Percentiles rank a stretch among this genome's conserved stretches.
Conservation (phyloP, 2,888 invertebrate genomes). For the Bruchidius siliquastri region DNA sequence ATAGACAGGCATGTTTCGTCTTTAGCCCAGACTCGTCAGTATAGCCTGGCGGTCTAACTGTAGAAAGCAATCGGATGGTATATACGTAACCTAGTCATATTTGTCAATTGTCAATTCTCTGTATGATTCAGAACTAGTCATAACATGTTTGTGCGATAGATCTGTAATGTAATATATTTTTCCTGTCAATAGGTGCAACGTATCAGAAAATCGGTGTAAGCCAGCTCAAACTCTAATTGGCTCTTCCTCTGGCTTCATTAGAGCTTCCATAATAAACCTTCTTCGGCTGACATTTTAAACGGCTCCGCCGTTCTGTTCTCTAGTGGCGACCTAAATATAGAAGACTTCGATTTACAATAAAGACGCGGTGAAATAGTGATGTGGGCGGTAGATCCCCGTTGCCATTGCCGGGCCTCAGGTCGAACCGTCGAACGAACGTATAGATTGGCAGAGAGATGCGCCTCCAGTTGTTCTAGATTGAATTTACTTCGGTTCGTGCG, state of each 20-base stretch:
- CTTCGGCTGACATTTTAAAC: neutral
- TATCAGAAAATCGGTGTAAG: neutral
- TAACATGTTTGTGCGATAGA: too few species aligned
- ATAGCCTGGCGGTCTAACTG: too few species aligned
- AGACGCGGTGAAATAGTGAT: neutral
- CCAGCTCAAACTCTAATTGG: neutral
- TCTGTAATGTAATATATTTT: too few species aligned
- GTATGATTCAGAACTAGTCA: too few species aligned
- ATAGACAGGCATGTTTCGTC: too few species aligned
- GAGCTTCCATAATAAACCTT: neutral
- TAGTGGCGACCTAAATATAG: neutral
- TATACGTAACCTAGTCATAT: too few species aligned
- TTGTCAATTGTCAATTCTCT: too few species aligned
- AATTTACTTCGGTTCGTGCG: neutral
- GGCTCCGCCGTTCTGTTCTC: neutral
- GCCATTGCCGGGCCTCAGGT: neutral
- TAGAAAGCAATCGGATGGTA: too few species aligned
- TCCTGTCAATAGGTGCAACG: neutral
- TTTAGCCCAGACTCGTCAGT: too few species aligned
- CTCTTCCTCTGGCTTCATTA: neutral
- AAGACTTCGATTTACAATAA: neutral
- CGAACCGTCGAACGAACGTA: too few species aligned
- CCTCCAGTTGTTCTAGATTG: neutral
- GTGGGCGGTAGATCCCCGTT: neutral
- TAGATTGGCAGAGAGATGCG: neutral